phyloP scores from a whole-genome alignment of 2,888 invertebrate genomes.

The Lithophane ornitopus region DNA sequence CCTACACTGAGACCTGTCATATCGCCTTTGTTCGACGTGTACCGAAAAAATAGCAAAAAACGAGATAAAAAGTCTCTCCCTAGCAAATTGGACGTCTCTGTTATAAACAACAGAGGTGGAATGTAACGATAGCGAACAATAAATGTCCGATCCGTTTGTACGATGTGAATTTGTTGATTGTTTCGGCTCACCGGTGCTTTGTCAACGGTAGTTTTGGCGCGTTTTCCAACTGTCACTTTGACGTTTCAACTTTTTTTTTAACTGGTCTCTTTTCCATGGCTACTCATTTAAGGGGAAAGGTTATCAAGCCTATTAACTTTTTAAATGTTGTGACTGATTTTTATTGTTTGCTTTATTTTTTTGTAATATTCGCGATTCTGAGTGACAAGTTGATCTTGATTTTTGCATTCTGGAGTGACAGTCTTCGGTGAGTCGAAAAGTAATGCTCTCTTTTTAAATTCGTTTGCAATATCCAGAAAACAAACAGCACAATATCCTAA shows the following conservation, averaged over 20 bases:
- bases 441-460: slow-evolving; percentile 25
- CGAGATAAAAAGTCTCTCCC: slow-evolving; percentile 85
- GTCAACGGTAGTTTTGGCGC: slow-evolving; percentile 86
- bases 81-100: slow-evolving; percentile 90
- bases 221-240: slow-evolving; percentile 82
- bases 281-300: slow-evolving; percentile 66
- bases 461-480: slow-evolving; percentile 31
- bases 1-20: slow-evolving; percentile 88
- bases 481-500: slow-evolving; percentile 14
- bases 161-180: slow-evolving; percentile 88
- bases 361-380: slow-evolving; percentile 18
- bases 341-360: slow-evolving; percentile 8
- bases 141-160: slow-evolving; percentile 88
- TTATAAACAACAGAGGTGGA: slow-evolving; percentile 90
- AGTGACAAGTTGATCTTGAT: slow-evolving; percentile 28
- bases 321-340: slow-evolving; percentile 9
- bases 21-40: slow-evolving; percentile 87
- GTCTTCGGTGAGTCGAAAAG: not conserved
- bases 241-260: slow-evolving; percentile 76
- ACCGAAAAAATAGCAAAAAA: slow-evolving; percentile 82
- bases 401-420: not conserved
- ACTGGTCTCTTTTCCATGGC: slow-evolving; percentile 60
- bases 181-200: slow-evolving; percentile 83
- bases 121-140: slow-evolving; percentile 89
- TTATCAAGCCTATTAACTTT: slow-evolving; percentile 38